phyloP scores from a whole-genome alignment of 1,140 invertebrate genomes.

The Aphis gossypii region DNA sequence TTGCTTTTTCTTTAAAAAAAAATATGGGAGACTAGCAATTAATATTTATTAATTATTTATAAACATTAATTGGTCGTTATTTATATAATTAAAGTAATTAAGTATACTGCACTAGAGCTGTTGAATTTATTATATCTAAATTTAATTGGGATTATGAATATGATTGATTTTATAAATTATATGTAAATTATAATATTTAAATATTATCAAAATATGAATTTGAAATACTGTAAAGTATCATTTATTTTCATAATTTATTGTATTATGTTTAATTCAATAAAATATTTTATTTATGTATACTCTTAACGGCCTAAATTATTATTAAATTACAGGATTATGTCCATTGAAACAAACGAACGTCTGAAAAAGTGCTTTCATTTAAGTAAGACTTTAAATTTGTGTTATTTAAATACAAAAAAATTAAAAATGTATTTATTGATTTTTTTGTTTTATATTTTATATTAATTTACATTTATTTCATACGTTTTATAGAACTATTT shows the following conservation, averaged over 20 bases:
- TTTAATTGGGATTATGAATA: not conserved
- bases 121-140: not conserved
- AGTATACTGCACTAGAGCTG: not conserved
- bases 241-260: not conserved
- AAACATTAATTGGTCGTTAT: not conserved
- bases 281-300: not conserved
- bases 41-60: not conserved
- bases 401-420: not conserved
- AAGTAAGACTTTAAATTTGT: not conserved
- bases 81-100: not conserved
- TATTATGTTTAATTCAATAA: not conserved
- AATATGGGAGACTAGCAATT: not conserved
- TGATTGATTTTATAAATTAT: not conserved
- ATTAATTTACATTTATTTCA: too few relatives aligned
- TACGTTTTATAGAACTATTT: too few relatives aligned
- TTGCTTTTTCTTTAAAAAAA: not conserved
- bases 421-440: not conserved
- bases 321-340: constrained; percentile 47
- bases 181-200: not conserved
- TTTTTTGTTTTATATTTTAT: too few relatives aligned
- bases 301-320: not conserved
- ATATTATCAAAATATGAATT: not conserved
- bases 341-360: constrained; percentile 32
- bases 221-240: not conserved
- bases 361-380: constrained; percentile 44